These are phyloP conservation scores for Caenorhabditis inopinata DNA, from an alignment of 1,140 invertebrate species.

Conservation along the genomic window DNA sequence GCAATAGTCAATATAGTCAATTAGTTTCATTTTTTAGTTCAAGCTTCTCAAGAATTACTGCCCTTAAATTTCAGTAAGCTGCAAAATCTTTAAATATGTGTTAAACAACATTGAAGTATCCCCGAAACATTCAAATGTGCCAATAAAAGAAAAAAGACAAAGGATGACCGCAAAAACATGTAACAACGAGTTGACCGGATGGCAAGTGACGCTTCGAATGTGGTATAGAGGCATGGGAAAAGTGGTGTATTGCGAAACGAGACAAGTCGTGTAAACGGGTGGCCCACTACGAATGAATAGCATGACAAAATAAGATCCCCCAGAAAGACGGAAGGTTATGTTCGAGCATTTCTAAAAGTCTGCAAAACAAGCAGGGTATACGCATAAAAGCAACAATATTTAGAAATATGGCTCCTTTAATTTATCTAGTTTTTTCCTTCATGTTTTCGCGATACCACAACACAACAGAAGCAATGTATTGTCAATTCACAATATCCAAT, in stretches of 20 bases:
- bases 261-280: not conserved
- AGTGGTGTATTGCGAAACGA: constrained; percentile 25
- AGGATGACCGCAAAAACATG: not conserved
- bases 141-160: not conserved
- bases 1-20: no score
- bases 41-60: no score
- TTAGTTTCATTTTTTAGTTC: no score
- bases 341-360: constrained; percentile 6
- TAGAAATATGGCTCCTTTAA: no score
- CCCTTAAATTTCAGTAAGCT: no score
- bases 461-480: no score
- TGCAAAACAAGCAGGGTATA: not conserved
- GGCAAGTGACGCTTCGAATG: constrained; percentile 14
- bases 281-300: constrained; percentile 17
- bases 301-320: constrained; percentile 24
- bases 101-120: no score
- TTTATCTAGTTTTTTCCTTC: no score
- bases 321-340: not conserved
- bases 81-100: no score
- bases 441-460: not conserved
- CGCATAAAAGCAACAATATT: no score
- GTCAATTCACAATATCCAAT: not conserved
- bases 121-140: no score
- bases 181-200: constrained; percentile 24
- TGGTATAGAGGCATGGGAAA: not conserved